Percentiles rank a stretch among this genome's conserved stretches.
These are phyloP conservation scores for Manacus vitellinus DNA, from an alignment of 2,113 vertebrate genomes.

Conservation along the genomic window DNA sequence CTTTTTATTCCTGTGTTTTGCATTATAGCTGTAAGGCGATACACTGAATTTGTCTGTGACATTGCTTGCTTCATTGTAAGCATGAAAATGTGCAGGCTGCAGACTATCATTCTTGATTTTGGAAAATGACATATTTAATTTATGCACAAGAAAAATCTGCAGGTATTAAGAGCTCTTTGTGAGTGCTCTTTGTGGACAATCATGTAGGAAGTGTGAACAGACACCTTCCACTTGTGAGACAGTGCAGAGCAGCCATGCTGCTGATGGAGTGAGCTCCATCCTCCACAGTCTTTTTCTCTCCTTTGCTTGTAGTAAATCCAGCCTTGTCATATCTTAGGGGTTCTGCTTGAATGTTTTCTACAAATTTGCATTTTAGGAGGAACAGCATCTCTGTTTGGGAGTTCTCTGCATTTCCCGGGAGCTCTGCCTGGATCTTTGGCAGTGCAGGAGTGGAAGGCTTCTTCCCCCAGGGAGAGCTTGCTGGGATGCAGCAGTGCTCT, in stretches of 20 bases:
- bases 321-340: no score
- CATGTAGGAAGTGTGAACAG: accelerated
- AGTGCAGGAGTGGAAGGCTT: background rate
- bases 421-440: background rate
- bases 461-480: background rate
- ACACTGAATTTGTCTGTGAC: background rate
- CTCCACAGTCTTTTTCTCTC: background rate
- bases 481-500: background rate
- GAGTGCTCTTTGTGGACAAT: background rate
- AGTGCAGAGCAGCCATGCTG: background rate
- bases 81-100: background rate
- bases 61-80: background rate
- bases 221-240: background rate
- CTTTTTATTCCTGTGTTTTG: background rate
- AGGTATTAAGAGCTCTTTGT: background rate
- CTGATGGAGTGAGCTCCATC: no score
- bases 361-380: background rate
- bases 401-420: background rate
- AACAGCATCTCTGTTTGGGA: background rate
- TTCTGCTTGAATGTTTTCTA: background rate
- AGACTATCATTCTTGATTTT: background rate
- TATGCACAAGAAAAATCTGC: background rate
- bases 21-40: background rate
- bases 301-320: background rate
- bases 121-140: background rate